phyloP scores from a whole-genome alignment of 2,888 invertebrate genomes.

The Drosophila rellima region DNA sequence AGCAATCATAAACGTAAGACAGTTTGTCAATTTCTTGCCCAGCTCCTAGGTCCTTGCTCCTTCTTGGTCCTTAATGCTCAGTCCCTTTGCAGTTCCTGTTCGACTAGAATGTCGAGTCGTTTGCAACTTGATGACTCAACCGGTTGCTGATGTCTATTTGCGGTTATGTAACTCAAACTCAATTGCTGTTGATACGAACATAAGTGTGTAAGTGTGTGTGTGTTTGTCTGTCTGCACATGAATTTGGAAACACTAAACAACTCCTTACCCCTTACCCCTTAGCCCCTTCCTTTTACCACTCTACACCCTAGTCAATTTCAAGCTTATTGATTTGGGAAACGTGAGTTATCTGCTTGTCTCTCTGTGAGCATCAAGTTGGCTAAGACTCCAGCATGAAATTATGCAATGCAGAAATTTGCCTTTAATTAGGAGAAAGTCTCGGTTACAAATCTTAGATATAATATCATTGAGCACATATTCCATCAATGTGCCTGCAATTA shows the following conservation, averaged over 20 bases:
- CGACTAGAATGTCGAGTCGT: conserved; percentile 9
- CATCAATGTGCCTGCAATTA: conserved; percentile 6
- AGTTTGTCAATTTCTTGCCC: conserved; percentile 32
- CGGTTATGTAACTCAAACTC: conserved; percentile 75
- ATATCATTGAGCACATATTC: conserved; percentile 4
- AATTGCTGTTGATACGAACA: conserved; percentile 52
- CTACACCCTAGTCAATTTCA: conserved; percentile 18
- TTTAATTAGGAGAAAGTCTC: conserved; percentile 64
- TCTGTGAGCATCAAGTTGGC: not conserved
- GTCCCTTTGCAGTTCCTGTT: conserved; percentile 11
- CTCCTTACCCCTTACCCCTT: not conserved
- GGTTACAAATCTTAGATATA: conserved; percentile 50
- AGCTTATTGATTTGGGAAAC: conserved; percentile 55
- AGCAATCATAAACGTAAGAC: conserved; percentile 75
- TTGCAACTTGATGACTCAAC: conserved; percentile 72
- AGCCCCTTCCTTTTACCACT: no score
- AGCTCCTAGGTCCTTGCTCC: conserved; percentile 9
- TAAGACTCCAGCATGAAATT: conserved; percentile 17
- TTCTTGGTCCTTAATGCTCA: not conserved
- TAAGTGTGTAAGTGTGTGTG: conserved; percentile 8
- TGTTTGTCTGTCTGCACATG: conserved; percentile 14
- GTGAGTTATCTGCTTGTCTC: conserved; percentile 4
- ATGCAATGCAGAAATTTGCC: conserved; percentile 48
- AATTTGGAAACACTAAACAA: conserved; percentile 35
- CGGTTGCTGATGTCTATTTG: conserved; percentile 72